Base-by-base conservation (phyloP, 2,113 vertebrate genomes). In the Falco punctatus region DNA sequence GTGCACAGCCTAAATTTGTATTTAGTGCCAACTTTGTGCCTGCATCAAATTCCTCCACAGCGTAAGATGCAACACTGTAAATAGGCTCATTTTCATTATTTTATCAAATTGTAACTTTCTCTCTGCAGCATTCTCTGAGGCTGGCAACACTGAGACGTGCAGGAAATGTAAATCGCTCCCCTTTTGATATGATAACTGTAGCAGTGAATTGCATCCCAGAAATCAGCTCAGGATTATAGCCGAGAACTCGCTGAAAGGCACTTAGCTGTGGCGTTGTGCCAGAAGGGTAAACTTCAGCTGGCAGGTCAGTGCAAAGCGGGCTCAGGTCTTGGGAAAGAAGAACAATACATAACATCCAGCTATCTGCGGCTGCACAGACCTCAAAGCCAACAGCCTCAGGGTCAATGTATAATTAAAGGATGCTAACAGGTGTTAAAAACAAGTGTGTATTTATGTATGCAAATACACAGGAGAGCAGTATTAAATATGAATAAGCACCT, bases 111-210 rank as follows among this genome's bases (percentile, higher is more conserved):
- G 58, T 44, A 97, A 92, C 90, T 98, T 97, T 93, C 89, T 62
- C 88, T 95, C 92, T 49, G 74, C 77, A 94, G 84, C 88, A 80
- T 96, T 92, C 96, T 97, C 94, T 5, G 1, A 94, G 92, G 86
- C 80, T 95, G 90, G 95, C 89, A 90, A 94, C 86, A 82, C 64
- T 0, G 58, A 83, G 91, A 97, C 51, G 78, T 97, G 97, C 83
- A 94, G 72, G 91, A 97, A 97, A 97, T 97, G 91, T 86, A 95
- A 98, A 98, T 96, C 59, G 33, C 61, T 73, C 85, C 86, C 83
- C 88, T 96, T 98, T 98, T 95, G 94, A 97, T 93, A 83, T 64
- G 94, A 97, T 92, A 96, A 94, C 52, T 40, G 13, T 69, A 79
- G 67, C 72, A 79, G 74, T 95, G 94, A 96, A 94, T 81, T 93